Conservation (phyloP, 2,113 vertebrate species). For the Sminthopsis crassicaudata region DNA sequence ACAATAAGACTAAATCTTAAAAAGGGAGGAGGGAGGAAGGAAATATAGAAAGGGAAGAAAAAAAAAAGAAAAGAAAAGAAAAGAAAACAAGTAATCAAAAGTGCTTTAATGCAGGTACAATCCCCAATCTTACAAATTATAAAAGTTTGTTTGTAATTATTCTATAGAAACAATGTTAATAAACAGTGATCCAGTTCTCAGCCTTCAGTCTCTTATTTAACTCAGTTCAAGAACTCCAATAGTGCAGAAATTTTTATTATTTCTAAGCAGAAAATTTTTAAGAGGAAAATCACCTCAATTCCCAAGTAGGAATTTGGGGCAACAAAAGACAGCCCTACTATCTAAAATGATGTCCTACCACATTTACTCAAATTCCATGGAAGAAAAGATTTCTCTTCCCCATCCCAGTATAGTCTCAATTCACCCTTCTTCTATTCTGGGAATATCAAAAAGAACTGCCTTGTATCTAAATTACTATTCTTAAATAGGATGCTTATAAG, state of each 20-base stretch:
- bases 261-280: not conserved
- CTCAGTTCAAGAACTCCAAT: not conserved
- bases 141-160: slow-evolving; percentile 43
- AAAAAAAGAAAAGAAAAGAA: no score
- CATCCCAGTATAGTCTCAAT: not conserved
- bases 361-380: slow-evolving; percentile 25
- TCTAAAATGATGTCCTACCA: not conserved
- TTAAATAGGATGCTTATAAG: not conserved
- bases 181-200: slow-evolving; percentile 22
- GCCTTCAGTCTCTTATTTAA: not conserved
- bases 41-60: not conserved
- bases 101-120: not conserved
- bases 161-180: slow-evolving; percentile 35
- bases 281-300: not conserved
- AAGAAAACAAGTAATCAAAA: slow-evolving; percentile 20
- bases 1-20: not conserved
- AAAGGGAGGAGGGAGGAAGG: not conserved
- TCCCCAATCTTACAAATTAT: slow-evolving; percentile 27
- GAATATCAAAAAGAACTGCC: slow-evolving; percentile 4
- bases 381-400: not conserved
- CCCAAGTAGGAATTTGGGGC: not conserved
- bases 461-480: not conserved
- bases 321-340: not conserved
- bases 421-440: not conserved
- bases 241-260: slow-evolving; percentile 11